Evolutionary conservation across 2,113 vertebrate species (phyloP).

Genomic region (Coptodon bakossiorum): DNA sequence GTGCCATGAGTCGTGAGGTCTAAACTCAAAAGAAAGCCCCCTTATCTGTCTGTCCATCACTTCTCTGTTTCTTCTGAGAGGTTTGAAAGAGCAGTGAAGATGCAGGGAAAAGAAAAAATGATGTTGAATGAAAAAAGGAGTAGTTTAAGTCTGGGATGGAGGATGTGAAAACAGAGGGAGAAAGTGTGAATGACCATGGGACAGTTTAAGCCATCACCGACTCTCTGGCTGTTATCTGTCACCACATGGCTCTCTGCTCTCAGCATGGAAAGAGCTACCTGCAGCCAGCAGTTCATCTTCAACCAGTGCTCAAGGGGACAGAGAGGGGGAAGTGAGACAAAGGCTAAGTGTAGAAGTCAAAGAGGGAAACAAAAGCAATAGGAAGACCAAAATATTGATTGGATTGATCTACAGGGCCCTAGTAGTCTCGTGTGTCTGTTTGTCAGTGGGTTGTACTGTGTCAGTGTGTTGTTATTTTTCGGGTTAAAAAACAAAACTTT

Average conservation of each 20-base stretch:
- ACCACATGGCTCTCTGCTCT: not conserved
- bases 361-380: not conserved
- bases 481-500: not conserved
- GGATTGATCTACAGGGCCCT: slow-evolving; percentile 3
- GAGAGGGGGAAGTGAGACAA: not conserved
- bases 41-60: not conserved
- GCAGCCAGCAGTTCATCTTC: slow-evolving; percentile 41
- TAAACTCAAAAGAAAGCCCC: not conserved
- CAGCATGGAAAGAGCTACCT: not conserved
- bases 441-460: not conserved
- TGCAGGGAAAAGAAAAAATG: not conserved
- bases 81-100: slow-evolving; percentile 21
- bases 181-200: slow-evolving; percentile 16
- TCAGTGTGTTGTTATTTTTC: not conserved
- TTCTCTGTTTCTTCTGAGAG: not conserved
- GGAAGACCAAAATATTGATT: slow-evolving; percentile 37
- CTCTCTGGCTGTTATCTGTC: slow-evolving; percentile 29
- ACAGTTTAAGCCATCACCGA: slow-evolving; percentile 21
- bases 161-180: not conserved
- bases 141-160: not conserved
- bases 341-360: not conserved
- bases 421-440: not conserved
- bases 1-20: slow-evolving; percentile 25
- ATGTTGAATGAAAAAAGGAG: not conserved
- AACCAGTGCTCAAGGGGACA: slow-evolving; percentile 1